Conservation (phyloP, 2,888 invertebrate species). For the Drosophila phalerata region DNA sequence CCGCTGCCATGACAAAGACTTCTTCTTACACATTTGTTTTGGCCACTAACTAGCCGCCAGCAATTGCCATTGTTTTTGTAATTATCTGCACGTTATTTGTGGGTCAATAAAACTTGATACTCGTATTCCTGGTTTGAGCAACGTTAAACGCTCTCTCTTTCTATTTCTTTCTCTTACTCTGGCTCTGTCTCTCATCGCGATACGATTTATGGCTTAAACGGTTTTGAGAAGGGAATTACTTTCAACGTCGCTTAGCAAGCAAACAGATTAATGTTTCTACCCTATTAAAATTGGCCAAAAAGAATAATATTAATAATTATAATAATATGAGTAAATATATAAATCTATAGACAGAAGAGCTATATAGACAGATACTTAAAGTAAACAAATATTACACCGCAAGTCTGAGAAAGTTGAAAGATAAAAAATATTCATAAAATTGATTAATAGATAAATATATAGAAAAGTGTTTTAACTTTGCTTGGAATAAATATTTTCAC, state of each 20-base stretch:
- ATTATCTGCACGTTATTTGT: constrained; percentile 81
- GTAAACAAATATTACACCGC: too few relatives aligned
- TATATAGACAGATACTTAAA: too few relatives aligned
- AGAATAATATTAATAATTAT: too few relatives aligned
- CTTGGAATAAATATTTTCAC: background rate
- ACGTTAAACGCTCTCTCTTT: constrained; percentile 42
- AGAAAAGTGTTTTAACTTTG: too few relatives aligned
- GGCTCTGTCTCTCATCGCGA: constrained; percentile 10
- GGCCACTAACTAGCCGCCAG: constrained; percentile 58
- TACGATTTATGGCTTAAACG: constrained; percentile 67
- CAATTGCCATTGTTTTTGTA: constrained; percentile 74
- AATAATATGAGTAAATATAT: too few relatives aligned
- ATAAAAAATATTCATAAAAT: too few relatives aligned
- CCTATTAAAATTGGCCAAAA: background rate
- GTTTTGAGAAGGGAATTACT: constrained; percentile 42
- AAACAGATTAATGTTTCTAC: constrained; percentile 48
- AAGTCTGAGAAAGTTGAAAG: too few relatives aligned
- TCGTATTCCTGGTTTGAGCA: constrained; percentile 55
- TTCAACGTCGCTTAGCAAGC: constrained; percentile 72
- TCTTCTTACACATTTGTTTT: constrained; percentile 66
- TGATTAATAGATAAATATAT: too few relatives aligned
- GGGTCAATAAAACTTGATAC: constrained; percentile 81
- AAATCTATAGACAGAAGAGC: too few relatives aligned
- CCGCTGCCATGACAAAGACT: constrained; percentile 26
- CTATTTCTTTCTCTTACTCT: background rate